Evolutionary conservation across 2,113 vertebrate genomes (phyloP).

Genomic region (Panthera leo): DNA sequence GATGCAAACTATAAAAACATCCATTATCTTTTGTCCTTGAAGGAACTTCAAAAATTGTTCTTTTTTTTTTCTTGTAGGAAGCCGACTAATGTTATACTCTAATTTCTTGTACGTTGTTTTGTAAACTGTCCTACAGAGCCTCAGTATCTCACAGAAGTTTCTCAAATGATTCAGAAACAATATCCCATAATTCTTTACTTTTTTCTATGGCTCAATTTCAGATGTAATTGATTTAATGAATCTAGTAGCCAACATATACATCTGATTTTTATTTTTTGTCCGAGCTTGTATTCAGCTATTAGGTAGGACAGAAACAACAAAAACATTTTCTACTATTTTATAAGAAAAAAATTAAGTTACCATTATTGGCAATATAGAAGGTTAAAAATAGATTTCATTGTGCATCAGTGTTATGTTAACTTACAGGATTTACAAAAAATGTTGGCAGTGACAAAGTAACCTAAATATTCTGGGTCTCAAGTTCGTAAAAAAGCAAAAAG

Average conservation of each 20-base stretch:
- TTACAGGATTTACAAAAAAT: constrained; percentile 18
- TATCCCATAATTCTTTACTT: constrained; percentile 9
- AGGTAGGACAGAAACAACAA: constrained; percentile 61
- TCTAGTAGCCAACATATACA: constrained; percentile 65
- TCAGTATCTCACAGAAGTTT: constrained; percentile 39
- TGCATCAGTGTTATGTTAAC: neutral
- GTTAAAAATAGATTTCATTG: constrained; percentile 29
- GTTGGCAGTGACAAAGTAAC: neutral
- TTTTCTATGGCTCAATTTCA: constrained; percentile 14
- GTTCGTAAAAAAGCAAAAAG: constrained; percentile 20
- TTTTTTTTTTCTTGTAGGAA: constrained; percentile 62
- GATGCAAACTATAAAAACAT: constrained; percentile 80
- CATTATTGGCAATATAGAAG: constrained; percentile 43
- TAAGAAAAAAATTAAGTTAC: constrained; percentile 39
- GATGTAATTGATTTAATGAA: constrained; percentile 59
- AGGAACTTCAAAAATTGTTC: constrained; percentile 74
- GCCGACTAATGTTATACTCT: constrained; percentile 40
- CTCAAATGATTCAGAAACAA: constrained; percentile 68
- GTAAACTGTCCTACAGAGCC: constrained; percentile 36
- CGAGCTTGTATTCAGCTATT: constrained; percentile 63
- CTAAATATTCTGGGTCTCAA: neutral
- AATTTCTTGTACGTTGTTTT: constrained; percentile 68
- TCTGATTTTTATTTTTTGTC: constrained; percentile 68
- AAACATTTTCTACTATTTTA: constrained; percentile 56
- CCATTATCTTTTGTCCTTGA: constrained; percentile 79